Conservation (phyloP, 2,113 vertebrate species). For the Crypturellus undulatus region DNA sequence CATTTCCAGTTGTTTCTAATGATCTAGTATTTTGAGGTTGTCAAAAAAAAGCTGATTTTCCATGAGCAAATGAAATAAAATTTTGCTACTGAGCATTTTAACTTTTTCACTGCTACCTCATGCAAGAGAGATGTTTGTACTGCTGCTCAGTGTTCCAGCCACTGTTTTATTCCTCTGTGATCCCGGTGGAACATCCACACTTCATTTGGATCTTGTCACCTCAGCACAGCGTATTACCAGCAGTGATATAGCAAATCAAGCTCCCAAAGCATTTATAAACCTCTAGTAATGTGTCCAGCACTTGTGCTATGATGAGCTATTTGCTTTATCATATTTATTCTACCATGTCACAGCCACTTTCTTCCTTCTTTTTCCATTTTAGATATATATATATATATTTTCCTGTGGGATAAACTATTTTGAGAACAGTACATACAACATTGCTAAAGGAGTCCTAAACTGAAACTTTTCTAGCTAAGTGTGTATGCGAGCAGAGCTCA, state of each 20-base stretch:
- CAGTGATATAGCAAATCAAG: background rate
- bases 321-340: background rate
- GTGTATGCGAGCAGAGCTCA: background rate
- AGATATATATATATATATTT: no score
- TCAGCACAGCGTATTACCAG: background rate
- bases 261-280: accelerated
- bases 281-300: background rate
- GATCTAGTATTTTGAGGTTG: background rate
- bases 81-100: background rate
- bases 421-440: background rate
- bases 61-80: background rate
- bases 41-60: background rate
- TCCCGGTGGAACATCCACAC: background rate
- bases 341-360: background rate
- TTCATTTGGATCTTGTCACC: background rate
- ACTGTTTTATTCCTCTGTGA: background rate
- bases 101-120: background rate
- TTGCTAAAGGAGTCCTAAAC: background rate
- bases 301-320: background rate
- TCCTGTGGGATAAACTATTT: background rate
- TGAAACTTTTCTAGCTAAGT: background rate
- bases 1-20: background rate
- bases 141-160: background rate
- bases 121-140: background rate
- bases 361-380: background rate